Evolutionary conservation across 2,888 invertebrate species (phyloP).

Genomic region (Portevinia maculata): DNA sequence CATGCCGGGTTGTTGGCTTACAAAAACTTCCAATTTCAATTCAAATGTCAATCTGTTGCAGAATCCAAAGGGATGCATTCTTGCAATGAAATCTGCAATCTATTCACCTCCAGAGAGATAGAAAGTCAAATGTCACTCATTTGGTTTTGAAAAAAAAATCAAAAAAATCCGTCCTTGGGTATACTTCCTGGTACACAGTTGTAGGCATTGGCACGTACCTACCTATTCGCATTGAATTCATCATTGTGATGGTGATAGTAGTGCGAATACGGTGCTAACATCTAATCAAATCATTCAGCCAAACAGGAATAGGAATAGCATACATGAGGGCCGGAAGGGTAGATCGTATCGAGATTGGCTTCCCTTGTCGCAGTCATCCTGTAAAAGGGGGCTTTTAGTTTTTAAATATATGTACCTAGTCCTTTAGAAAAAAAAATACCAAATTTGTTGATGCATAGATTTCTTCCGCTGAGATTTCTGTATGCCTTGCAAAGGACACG

Average conservation of each 20-base stretch:
- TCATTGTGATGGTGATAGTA: slow-evolving; percentile 43
- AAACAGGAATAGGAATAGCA: slow-evolving; percentile 5
- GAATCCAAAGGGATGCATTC: slow-evolving; percentile 35
- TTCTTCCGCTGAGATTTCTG: slow-evolving; percentile 41
- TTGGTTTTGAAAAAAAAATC: slow-evolving; percentile 9
- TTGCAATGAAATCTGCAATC: slow-evolving; percentile 13
- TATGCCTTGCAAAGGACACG: slow-evolving; percentile 15
- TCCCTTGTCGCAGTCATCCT: slow-evolving; percentile 21
- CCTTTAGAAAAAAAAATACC: slow-evolving; percentile 29
- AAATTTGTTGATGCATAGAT: slow-evolving; percentile 39
- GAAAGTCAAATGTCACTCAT: slow-evolving; percentile 66
- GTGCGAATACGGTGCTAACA: slow-evolving; percentile 59
- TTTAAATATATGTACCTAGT: slow-evolving; percentile 46
- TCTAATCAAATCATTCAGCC: slow-evolving; percentile 70
- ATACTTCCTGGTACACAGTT: slow-evolving; percentile 6
- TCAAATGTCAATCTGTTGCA: slow-evolving; percentile 71
- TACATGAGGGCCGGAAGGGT: slow-evolving; percentile 31
- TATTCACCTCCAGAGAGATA: slow-evolving; percentile 34
- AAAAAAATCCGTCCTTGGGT: slow-evolving; percentile 46
- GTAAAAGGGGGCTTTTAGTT: slow-evolving; percentile 34
- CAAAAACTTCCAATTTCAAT: slow-evolving; percentile 64
- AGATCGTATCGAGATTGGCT: slow-evolving; percentile 66
- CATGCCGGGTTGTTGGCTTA: slow-evolving; percentile 26
- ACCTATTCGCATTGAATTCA: slow-evolving; percentile 39
- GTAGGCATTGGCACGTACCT: neutral